These are phyloP conservation scores for Clavelina lepadiformis DNA, from an alignment of 23 tunicate genomes.

Conservation along the genomic window DNA sequence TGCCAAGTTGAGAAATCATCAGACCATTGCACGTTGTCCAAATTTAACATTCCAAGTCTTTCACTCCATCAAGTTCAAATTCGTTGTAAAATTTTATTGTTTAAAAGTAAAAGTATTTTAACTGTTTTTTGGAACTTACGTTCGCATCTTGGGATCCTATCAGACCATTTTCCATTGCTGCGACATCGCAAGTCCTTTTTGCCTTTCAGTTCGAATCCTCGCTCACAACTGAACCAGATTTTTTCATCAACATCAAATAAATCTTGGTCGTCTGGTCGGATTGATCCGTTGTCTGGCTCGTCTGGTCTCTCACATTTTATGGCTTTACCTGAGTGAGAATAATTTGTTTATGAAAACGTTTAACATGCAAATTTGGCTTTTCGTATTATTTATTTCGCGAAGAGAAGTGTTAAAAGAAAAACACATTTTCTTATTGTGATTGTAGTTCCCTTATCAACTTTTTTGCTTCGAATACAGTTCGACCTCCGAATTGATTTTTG, in stretches of 20 bases:
- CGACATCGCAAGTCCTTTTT: not conserved
- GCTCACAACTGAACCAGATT: constrained; percentile 29
- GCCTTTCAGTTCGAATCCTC: constrained; percentile 18
- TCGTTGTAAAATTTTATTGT: too few species aligned
- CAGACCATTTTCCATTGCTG: constrained; percentile 19
- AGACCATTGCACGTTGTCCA: constrained; percentile 4
- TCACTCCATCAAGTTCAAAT: constrained; percentile 3
- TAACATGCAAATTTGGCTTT: too few species aligned
- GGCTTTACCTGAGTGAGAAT: too few species aligned
- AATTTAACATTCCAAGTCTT: not conserved
- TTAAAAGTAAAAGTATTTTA: too few species aligned
- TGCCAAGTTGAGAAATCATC: constrained; percentile 5
- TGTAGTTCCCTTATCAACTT: too few species aligned
- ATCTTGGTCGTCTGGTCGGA: constrained; percentile 7
- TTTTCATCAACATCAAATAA: constrained; percentile 17
- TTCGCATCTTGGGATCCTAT: not conserved
- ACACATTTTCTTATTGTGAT: too few species aligned
- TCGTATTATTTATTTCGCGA: too few species aligned
- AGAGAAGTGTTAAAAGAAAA: too few species aligned
- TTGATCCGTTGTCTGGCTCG: constrained; percentile 14
- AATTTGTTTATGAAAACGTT: too few species aligned
- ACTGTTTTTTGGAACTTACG: too few species aligned
- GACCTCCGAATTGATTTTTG: too few species aligned
- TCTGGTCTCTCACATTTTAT: constrained; percentile 17
- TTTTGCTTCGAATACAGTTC: too few species aligned